phyloP scores from a whole-genome alignment of 2,888 invertebrate species.

The Meganola albula region DNA sequence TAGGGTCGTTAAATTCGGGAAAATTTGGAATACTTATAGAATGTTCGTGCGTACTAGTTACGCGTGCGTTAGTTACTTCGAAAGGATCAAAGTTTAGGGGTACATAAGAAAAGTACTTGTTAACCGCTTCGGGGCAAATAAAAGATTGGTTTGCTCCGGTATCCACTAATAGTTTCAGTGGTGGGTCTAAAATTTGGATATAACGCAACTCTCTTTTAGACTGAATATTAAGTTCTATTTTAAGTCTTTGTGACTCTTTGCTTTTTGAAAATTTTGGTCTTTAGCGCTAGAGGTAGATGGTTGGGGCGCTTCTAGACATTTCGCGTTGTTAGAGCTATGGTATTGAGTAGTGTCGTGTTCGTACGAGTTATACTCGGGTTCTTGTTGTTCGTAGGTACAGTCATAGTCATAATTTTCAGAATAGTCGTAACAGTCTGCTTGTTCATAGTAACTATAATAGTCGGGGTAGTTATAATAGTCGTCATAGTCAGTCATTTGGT shows the following conservation, averaged over 20 bases:
- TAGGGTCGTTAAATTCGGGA: slow-evolving; percentile 14
- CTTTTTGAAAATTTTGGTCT: slow-evolving; percentile 20
- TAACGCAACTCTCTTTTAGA: slow-evolving; percentile 20
- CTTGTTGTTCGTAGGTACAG: too few relatives aligned
- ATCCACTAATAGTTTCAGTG: slow-evolving; percentile 25
- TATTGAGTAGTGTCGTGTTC: too few relatives aligned
- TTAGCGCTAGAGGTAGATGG: neutral
- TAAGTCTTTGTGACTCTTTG: slow-evolving; percentile 9
- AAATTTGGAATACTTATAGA: slow-evolving; percentile 26
- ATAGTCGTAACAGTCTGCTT: slow-evolving; percentile 8
- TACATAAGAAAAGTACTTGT: slow-evolving; percentile 11
- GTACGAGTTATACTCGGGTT: too few relatives aligned
- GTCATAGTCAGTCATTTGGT: slow-evolving; percentile 10
- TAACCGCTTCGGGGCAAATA: slow-evolving; percentile 21
- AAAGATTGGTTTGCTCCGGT: slow-evolving; percentile 27
- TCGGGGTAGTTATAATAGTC: slow-evolving; percentile 1
- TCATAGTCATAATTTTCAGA: slow-evolving; percentile 5
- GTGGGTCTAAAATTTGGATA: slow-evolving; percentile 22
- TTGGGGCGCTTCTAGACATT: neutral
- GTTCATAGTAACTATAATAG: slow-evolving; percentile 6
- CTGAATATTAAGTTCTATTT: slow-evolving; percentile 27
- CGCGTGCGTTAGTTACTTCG: slow-evolving; percentile 24
- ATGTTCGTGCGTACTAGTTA: slow-evolving; percentile 16
- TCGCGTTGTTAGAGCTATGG: too few relatives aligned
- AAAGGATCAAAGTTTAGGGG: slow-evolving; percentile 20